phyloP scores from a whole-genome alignment of 2,797 vertebrate genomes.

The Hyperoplus lanceolatus region DNA sequence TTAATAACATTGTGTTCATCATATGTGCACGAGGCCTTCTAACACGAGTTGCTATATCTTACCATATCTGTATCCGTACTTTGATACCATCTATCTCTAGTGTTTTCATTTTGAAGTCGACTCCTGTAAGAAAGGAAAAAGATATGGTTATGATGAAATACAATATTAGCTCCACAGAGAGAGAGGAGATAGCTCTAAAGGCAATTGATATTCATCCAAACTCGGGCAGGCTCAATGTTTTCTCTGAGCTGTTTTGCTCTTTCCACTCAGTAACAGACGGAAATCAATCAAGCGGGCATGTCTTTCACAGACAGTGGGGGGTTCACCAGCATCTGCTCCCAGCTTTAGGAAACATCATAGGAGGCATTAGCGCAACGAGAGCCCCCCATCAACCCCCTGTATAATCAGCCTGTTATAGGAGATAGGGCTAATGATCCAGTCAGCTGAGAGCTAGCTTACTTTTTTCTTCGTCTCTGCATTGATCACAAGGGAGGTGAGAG shows the following conservation, averaged over 20 bases:
- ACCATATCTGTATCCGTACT: conserved; percentile 99
- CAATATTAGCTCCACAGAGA: conserved; percentile 7
- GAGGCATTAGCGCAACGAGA: conserved; percentile 32
- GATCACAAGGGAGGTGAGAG: conserved; percentile 23
- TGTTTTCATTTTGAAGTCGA: conserved; percentile 99
- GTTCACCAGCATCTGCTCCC: conserved; percentile 15
- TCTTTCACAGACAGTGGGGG: conserved; percentile 13
- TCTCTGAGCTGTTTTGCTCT: conserved; percentile 5
- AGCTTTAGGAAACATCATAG: conserved; percentile 50
- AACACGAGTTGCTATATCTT: conserved; percentile 70
- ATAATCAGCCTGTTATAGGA: conserved; percentile 49
- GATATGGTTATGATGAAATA: conserved; percentile 31
- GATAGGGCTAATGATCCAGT: conserved; percentile 44
- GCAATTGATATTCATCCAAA: conserved; percentile 17
- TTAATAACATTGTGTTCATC: conserved; percentile 2
- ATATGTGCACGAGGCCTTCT: background rate
- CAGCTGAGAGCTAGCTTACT: conserved; percentile 19
- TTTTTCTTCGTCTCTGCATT: conserved; percentile 38
- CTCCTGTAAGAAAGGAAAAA: conserved; percentile 83
- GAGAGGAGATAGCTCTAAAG: background rate
- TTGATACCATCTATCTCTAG: conserved; percentile 97
- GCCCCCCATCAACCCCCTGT: conserved; percentile 18
- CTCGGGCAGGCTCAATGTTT: conserved; percentile 14
- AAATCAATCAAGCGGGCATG: conserved; percentile 23
- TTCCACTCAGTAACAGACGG: background rate